Evolutionary conservation across 2,888 invertebrate genomes (phyloP).

Genomic region (Caenorhabditis wallacei): DNA sequence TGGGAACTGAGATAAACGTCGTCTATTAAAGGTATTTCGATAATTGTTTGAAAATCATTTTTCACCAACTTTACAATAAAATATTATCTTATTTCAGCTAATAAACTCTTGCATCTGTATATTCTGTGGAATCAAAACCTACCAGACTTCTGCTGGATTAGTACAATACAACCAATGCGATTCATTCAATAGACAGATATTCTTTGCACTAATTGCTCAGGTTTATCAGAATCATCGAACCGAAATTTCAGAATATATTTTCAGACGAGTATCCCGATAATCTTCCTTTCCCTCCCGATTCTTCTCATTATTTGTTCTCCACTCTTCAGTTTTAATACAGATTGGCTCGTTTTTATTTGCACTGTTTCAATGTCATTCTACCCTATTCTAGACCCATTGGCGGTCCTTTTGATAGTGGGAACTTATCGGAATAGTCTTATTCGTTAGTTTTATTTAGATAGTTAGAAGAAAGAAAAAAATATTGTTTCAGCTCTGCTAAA

Average conservation of each 20-base stretch:
- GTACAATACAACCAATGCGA: no score
- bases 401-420: background rate
- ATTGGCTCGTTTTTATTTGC: background rate
- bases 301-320: background rate
- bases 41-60: no score
- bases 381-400: background rate
- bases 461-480: no score
- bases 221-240: background rate
- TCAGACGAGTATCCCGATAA: background rate
- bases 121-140: background rate
- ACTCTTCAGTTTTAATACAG: background rate
- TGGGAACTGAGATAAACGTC: no score
- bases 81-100: background rate
- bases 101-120: background rate
- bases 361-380: background rate
- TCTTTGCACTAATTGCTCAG: constrained; percentile 1
- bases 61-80: no score
- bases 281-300: background rate
- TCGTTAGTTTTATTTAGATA: constrained; percentile 4
- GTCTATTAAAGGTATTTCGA: no score
- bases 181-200: background rate
- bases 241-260: background rate
- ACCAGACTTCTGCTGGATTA: background rate
- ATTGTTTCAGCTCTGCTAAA: background rate
- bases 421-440: constrained; percentile 3